Evolutionary conservation across 1,140 invertebrate species (phyloP).

Genomic region (Streblospio benedicti): DNA sequence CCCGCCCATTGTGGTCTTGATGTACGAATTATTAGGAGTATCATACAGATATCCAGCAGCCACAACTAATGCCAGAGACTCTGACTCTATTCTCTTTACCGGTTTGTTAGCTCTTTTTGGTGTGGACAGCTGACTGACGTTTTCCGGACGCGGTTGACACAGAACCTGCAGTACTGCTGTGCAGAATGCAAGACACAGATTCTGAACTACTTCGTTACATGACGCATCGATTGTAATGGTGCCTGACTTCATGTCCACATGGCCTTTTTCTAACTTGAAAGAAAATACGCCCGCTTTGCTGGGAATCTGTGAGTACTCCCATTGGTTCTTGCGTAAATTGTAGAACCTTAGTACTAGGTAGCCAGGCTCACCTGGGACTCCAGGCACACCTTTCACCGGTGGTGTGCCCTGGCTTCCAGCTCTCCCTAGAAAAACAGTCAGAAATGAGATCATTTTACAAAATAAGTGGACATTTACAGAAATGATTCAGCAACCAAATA

Average conservation of each 20-base stretch:
- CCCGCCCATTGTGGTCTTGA: slow-evolving; percentile 15
- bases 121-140: slow-evolving; percentile 2
- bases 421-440: neutral
- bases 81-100: slow-evolving; percentile 24
- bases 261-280: slow-evolving; percentile 12
- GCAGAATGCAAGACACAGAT: slow-evolving; percentile 32
- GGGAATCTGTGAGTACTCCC: slow-evolving; percentile 17
- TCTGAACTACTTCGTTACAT: slow-evolving; percentile 29
- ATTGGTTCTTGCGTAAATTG: slow-evolving; percentile 23
- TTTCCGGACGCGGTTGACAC: slow-evolving; percentile 22
- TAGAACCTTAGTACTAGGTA: slow-evolving; percentile 30
- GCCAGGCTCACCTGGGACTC: slow-evolving; percentile 27
- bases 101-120: slow-evolving; percentile 3
- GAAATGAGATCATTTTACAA: neutral
- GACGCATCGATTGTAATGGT: slow-evolving; percentile 11
- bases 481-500: no score
- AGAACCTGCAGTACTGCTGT: slow-evolving; percentile 35
- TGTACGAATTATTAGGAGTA: slow-evolving; percentile 37
- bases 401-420: slow-evolving; percentile 13
- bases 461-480: neutral
- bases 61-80: slow-evolving; percentile 32
- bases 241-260: slow-evolving; percentile 19
- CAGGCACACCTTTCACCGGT: slow-evolving; percentile 19
- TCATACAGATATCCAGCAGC: slow-evolving; percentile 34
- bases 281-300: slow-evolving; percentile 7